phyloP scores from a whole-genome alignment of 2,113 vertebrate genomes.

The Cervus canadensis region DNA sequence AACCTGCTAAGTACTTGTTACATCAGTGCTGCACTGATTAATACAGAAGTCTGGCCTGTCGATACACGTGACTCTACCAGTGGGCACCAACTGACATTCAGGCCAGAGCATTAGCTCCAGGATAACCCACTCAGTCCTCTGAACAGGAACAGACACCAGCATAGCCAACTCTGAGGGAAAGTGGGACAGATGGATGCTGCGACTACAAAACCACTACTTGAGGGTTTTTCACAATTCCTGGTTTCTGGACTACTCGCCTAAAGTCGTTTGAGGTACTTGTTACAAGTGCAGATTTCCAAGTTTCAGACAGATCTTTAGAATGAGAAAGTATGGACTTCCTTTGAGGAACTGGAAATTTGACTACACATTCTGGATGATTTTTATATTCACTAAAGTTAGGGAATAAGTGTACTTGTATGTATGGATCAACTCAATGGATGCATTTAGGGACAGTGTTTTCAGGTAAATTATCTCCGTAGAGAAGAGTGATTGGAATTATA shows the following conservation, averaged over 20 bases:
- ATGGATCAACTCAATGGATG: background rate
- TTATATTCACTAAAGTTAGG: background rate
- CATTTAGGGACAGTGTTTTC: background rate
- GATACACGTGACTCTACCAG: background rate
- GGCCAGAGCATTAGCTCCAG: background rate
- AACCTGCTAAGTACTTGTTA: background rate
- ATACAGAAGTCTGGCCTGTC: background rate
- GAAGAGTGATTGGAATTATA: background rate
- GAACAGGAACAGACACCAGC: background rate
- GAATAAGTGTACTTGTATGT: background rate
- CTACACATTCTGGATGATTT: background rate
- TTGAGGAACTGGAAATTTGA: background rate
- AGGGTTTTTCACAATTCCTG: background rate
- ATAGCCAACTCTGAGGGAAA: background rate
- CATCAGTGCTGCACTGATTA: background rate
- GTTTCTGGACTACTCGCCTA: background rate
- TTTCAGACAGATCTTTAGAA: background rate
- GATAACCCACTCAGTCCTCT: background rate
- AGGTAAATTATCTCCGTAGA: background rate
- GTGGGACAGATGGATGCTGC: rapidly evolving
- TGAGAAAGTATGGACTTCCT: background rate
- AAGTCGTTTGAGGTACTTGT: background rate
- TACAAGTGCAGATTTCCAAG: background rate
- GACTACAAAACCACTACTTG: background rate
- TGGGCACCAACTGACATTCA: background rate